Base-by-base conservation (phyloP, 2,888 invertebrate genomes). In the Candidula unifasciata region DNA sequence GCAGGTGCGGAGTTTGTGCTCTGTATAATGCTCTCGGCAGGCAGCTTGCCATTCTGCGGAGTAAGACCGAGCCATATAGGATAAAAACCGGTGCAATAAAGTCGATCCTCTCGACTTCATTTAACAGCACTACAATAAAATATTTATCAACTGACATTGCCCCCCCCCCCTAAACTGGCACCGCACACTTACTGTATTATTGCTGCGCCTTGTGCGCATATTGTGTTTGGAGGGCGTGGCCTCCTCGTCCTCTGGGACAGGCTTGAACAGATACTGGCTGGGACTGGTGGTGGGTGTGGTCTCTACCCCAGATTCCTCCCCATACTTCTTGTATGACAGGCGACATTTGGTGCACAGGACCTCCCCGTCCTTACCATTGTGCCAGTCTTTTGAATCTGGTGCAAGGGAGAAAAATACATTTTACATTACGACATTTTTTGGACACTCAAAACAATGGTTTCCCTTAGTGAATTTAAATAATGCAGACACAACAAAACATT, bases 281-380 rank as follows among this genome's bases (percentile, higher is more conserved):
- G 93, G 89, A 73, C 90, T 93, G 57, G 69, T 91, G 87, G 3
- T 93, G 91, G 73, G 93, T 52, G 93, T 89, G 54, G 91, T 93
- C 71, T 92, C 88, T 16, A 93, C 91, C 60, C 93, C 91, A 84
- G 94, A 93, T 88, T 96, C 94, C 93, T 96, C 96, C 87, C 96
- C 96, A 90, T 96, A 96, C 92, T 96, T 96, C 94, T 96, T 96
- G 92, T 95, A 95, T 93, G 96, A 96, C 68, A 96, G 94, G 82
- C 96, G 95, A 93, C 97, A 97, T 91, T 96, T 96, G 90, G 95
- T 95, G 94, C 97, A 97, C 81, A 96, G 94, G 57, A 96, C 94
- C 84, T 95, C 94, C 81, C 96, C 95, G 89, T 96, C 96, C 92
- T 96, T 96, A 54, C 96, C 96, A 33, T 96, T 96, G 92, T 96